These are phyloP conservation scores for Lepetodrilus schrolli DNA, from an alignment of 2,888 invertebrate species.

Conservation along the genomic window DNA sequence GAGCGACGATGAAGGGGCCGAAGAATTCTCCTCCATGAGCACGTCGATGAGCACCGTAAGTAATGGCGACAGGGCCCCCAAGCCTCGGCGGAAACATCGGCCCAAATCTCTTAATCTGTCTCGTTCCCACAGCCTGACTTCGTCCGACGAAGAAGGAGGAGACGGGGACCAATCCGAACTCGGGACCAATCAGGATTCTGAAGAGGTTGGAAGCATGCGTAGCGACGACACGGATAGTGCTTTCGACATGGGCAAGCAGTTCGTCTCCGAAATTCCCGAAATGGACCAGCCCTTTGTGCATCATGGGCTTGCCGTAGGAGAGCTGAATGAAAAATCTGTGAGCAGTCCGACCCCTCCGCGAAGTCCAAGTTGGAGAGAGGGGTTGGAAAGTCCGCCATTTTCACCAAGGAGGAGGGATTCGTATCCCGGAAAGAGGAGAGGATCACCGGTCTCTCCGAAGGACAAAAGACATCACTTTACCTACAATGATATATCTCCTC, in stretches of 20 bases:
- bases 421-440: conserved; percentile 67
- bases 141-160: conserved; percentile 57
- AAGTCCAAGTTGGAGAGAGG: conserved; percentile 73
- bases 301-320: background rate
- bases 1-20: conserved; percentile 63
- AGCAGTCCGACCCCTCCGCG: conserved; percentile 68
- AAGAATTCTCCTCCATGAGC: conserved; percentile 62
- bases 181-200: conserved; percentile 1
- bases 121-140: conserved; percentile 67
- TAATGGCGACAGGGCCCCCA: conserved; percentile 50
- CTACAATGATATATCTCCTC: conserved; percentile 64
- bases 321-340: conserved; percentile 37
- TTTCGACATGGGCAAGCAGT: background rate
- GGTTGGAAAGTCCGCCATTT: conserved; percentile 69
- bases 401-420: conserved; percentile 67
- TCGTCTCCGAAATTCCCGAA: background rate
- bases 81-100: conserved; percentile 58
- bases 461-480: conserved; percentile 67
- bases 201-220: background rate
- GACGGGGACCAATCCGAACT: conserved; percentile 11
- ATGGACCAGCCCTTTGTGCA: background rate
- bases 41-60: conserved; percentile 47
- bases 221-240: background rate
- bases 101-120: conserved; percentile 68
- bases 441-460: conserved; percentile 68